Percentiles rank a stretch among this genome's conserved stretches.
Conservation (phyloP, 2,113 vertebrate species). For the Oncorhynchus keta region DNA sequence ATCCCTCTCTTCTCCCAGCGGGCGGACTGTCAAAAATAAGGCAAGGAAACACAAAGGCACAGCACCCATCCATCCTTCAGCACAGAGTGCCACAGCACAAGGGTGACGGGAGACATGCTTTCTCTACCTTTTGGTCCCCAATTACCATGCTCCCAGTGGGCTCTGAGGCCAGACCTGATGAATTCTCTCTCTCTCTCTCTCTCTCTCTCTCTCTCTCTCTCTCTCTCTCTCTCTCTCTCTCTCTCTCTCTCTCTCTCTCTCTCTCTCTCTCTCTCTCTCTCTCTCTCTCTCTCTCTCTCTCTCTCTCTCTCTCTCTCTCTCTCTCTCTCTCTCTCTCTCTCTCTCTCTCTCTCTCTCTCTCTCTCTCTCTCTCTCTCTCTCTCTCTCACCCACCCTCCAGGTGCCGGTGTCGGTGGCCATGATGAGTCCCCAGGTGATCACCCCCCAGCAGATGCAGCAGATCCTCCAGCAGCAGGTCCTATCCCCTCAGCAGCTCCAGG, state of each 20-base stretch:
- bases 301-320: slow-evolving; percentile 32
- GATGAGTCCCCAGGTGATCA: slow-evolving; percentile 70
- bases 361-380: slow-evolving; percentile 19
- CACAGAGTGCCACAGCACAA: slow-evolving; percentile 52
- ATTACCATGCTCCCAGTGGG: slow-evolving; percentile 55
- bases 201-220: not conserved
- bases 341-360: slow-evolving; percentile 20
- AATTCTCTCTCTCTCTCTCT: slow-evolving; percentile 38
- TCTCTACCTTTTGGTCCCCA: slow-evolving; percentile 44
- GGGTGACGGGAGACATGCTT: slow-evolving; percentile 47
- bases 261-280: slow-evolving; percentile 8
- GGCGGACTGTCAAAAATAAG: slow-evolving; percentile 48
- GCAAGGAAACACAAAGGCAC: slow-evolving; percentile 55
- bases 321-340: not conserved
- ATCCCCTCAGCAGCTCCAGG: slow-evolving; percentile 97
- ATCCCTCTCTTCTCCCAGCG: slow-evolving; percentile 58
- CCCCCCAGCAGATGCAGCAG: slow-evolving; percentile 99
- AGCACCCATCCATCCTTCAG: slow-evolving; percentile 70
- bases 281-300: slow-evolving; percentile 27
- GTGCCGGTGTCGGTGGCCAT: slow-evolving; percentile 2
- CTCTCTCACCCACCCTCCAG: not conserved
- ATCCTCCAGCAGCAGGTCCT: slow-evolving; percentile 98
- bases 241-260: slow-evolving; percentile 12
- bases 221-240: slow-evolving; percentile 17
- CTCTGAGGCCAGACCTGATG: slow-evolving; percentile 19